These are phyloP conservation scores for Scophthalmus maximus DNA, from an alignment of 2,113 vertebrate species.

Conservation along the genomic window DNA sequence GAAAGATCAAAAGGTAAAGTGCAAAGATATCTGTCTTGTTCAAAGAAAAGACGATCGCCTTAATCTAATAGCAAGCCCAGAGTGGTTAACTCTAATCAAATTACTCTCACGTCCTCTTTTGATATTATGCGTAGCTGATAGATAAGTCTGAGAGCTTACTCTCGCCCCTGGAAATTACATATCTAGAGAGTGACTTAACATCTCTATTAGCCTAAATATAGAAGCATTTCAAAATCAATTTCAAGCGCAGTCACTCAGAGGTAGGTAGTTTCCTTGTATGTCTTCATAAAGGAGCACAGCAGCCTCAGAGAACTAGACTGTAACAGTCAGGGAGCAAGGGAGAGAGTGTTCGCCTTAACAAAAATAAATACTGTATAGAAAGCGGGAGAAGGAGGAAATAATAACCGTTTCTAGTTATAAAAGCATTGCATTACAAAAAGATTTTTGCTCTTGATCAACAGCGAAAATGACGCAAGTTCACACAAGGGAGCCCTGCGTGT, in stretches of 20 bases:
- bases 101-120: constrained; percentile 63
- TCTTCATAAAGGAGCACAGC: constrained; percentile 50
- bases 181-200: constrained; percentile 63
- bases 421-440: constrained; percentile 43
- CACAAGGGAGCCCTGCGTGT: constrained; percentile 37
- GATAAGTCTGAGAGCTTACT: constrained; percentile 67
- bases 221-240: constrained; percentile 73
- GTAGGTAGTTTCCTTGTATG: constrained; percentile 41
- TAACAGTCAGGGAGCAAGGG: constrained; percentile 32
- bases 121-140: constrained; percentile 67
- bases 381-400: constrained; percentile 20
- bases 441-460: constrained; percentile 52
- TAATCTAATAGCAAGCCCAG: constrained; percentile 68
- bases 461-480: constrained; percentile 52
- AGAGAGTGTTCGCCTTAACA: constrained; percentile 24
- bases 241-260: constrained; percentile 72
- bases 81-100: constrained; percentile 72
- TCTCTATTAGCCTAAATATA: constrained; percentile 72
- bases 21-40: constrained; percentile 72
- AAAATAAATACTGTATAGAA: constrained; percentile 48
- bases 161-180: constrained; percentile 63
- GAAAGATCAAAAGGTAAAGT: constrained; percentile 53
- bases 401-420: constrained; percentile 31
- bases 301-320: constrained; percentile 25
- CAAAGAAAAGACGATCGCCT: constrained; percentile 66